These are phyloP conservation scores for Halichoeres trimaculatus DNA, from an alignment of 2,113 vertebrate species.

Conservation along the genomic window DNA sequence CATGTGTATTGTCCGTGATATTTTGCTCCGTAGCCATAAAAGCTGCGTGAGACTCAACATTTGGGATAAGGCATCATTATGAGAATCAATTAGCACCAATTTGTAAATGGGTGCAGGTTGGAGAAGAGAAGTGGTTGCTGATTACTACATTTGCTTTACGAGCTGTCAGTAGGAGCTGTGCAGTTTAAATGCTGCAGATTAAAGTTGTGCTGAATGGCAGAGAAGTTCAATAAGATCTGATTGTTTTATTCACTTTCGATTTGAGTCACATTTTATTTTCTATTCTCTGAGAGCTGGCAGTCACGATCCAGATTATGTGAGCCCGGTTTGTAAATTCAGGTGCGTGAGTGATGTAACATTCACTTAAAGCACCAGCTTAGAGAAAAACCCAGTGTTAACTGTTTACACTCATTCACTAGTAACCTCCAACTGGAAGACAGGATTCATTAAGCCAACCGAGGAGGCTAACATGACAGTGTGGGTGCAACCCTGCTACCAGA, in stretches of 20 bases:
- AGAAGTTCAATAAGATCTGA: not conserved
- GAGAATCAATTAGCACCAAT: not conserved
- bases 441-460: not conserved
- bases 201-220: slow-evolving; percentile 22
- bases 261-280: not conserved
- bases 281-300: not conserved
- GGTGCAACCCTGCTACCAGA: slow-evolving; percentile 3
- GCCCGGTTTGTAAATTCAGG: slow-evolving; percentile 28
- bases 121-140: not conserved
- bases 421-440: not conserved
- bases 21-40: slow-evolving; percentile 26
- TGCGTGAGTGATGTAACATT: slow-evolving; percentile 57
- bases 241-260: not conserved
- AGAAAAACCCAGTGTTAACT: slow-evolving; percentile 3
- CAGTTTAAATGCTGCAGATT: not conserved
- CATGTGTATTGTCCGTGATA: slow-evolving; percentile 67
- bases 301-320: slow-evolving; percentile 39
- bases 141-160: not conserved
- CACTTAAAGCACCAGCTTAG: slow-evolving; percentile 43
- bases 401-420: slow-evolving; percentile 1
- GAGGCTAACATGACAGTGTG: slow-evolving; percentile 2
- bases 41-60: slow-evolving; percentile 10
- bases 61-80: not conserved
- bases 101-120: not conserved
- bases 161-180: slow-evolving; percentile 14